Conservation (phyloP, 1,140 invertebrate genomes). For the Hycleus phaleratus region DNA sequence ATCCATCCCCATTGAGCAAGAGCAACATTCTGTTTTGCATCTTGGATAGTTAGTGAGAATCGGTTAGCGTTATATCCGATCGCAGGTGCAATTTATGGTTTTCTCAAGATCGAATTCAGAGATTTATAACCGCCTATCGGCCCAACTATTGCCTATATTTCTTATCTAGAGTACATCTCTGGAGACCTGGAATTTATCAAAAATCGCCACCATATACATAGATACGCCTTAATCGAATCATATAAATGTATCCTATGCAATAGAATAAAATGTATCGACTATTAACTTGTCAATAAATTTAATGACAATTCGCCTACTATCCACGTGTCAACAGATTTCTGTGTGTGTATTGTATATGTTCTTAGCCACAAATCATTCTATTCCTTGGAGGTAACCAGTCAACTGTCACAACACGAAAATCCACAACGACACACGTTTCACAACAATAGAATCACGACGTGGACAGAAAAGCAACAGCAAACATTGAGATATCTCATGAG, state of each 20-base stretch:
- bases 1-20: no score
- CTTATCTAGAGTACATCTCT: slow-evolving; percentile 28
- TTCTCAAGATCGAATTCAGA: slow-evolving; percentile 37
- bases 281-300: not conserved
- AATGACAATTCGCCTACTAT: no score
- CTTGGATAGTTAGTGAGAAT: slow-evolving; percentile 12
- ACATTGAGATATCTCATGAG: no score
- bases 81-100: slow-evolving; percentile 40
- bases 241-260: not conserved
- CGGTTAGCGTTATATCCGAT: slow-evolving; percentile 29
- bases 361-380: slow-evolving; percentile 9
- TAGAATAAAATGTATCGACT: not conserved
- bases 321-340: no score
- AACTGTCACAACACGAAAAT: slow-evolving; percentile 37
- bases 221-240: slow-evolving; percentile 11
- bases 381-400: slow-evolving; percentile 27
- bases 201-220: slow-evolving; percentile 24
- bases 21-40: slow-evolving; percentile 15
- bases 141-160: slow-evolving; percentile 35
- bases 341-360: no score
- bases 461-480: slow-evolving; percentile 33
- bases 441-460: slow-evolving; percentile 40
- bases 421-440: slow-evolving; percentile 37
- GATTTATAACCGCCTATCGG: slow-evolving; percentile 36
- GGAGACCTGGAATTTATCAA: slow-evolving; percentile 32